Evolutionary conservation across 2,113 vertebrate genomes (phyloP).

Genomic region (Prietella phreatophila): DNA sequence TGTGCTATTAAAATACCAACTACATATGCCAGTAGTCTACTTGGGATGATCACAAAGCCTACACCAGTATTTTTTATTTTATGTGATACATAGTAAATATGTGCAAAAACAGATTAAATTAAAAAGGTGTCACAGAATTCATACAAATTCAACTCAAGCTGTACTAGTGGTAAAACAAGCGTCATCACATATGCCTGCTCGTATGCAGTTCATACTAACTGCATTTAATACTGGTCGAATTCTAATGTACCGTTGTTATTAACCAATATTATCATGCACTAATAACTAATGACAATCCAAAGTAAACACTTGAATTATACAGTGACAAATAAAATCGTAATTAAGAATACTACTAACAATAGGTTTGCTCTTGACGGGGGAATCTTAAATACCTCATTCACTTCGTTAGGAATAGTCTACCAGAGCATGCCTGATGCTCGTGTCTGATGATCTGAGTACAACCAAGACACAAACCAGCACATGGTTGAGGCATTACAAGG

Average conservation of each 20-base stretch:
- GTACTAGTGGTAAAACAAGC: background rate
- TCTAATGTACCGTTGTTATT: background rate
- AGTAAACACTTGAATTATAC: constrained; percentile 23
- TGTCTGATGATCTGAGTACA: constrained; percentile 22
- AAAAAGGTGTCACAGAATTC: background rate
- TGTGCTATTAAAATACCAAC: constrained; percentile 11
- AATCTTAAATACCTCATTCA: background rate
- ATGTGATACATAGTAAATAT: constrained; percentile 4
- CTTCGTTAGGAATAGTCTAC: background rate
- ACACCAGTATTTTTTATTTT: background rate
- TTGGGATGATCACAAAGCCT: background rate
- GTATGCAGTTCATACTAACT: background rate
- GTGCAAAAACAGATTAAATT: background rate
- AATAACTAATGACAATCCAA: background rate
- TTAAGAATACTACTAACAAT: no score
- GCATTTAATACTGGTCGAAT: background rate
- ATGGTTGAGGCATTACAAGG: constrained; percentile 62
- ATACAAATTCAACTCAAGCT: background rate
- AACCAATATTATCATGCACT: background rate
- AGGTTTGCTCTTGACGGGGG: no score
- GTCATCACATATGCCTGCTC: background rate
- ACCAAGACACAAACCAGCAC: constrained; percentile 59
- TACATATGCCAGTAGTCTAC: background rate
- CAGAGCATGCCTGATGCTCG: constrained; percentile 1
- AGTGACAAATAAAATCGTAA: constrained; percentile 1